phyloP scores from a whole-genome alignment of 2,113 vertebrate genomes.

The Ibidorhyncha struthersii region DNA sequence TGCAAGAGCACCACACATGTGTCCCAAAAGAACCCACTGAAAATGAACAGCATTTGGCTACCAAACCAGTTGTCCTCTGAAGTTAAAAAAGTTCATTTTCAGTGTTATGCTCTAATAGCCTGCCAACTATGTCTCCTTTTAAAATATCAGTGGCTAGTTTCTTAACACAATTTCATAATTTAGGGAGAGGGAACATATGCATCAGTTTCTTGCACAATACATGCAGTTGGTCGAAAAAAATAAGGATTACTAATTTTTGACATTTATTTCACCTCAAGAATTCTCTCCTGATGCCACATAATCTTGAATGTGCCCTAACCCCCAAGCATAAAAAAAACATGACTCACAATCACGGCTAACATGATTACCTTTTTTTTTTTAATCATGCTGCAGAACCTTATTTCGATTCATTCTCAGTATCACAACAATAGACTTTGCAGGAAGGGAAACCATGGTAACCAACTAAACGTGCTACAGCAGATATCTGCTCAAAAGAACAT shows the following conservation, averaged over 20 bases:
- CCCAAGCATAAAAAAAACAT: background rate
- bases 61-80: background rate
- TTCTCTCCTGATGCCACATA: background rate
- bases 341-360: slow-evolving; percentile 48
- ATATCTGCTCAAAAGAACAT: slow-evolving; percentile 78
- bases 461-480: slow-evolving; percentile 72
- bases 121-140: background rate
- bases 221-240: background rate
- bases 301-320: background rate
- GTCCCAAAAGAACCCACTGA: background rate
- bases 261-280: slow-evolving; percentile 1
- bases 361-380: slow-evolving; percentile 31
- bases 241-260: background rate
- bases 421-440: slow-evolving; percentile 74
- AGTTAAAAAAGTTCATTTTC: background rate
- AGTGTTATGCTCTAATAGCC: background rate
- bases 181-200: background rate
- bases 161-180: background rate
- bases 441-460: slow-evolving; percentile 83
- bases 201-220: background rate
- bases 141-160: background rate
- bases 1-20: background rate
- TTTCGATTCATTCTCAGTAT: slow-evolving; percentile 66
- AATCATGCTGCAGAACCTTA: slow-evolving; percentile 64
- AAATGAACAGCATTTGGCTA: background rate